These are phyloP conservation scores for Agrochola lychnidis DNA, from an alignment of 2,888 invertebrate species.

Conservation along the genomic window DNA sequence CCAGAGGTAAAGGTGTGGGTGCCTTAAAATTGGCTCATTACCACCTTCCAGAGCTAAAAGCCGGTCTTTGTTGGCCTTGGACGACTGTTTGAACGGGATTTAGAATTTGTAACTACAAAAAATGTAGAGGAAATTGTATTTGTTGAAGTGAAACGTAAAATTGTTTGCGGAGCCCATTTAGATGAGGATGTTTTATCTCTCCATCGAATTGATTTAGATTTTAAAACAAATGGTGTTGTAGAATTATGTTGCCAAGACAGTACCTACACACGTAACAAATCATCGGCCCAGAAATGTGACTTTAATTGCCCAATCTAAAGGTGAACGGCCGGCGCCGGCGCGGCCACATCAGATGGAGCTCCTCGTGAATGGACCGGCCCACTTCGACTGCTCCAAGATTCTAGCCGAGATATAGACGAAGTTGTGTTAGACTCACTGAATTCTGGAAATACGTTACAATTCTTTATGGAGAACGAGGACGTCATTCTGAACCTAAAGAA, in stretches of 20 bases:
- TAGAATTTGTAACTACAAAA: conserved; percentile 67
- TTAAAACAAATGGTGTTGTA: conserved; percentile 47
- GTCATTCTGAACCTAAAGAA: conserved; percentile 38
- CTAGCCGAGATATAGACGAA: conserved; percentile 69
- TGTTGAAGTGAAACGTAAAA: conserved; percentile 56
- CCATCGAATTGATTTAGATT: conserved; percentile 57
- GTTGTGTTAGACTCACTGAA: conserved; percentile 64
- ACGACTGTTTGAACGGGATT: conserved; percentile 70
- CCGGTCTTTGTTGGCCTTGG: conserved; percentile 75
- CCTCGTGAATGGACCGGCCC: conserved; percentile 85
- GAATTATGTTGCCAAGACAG: conserved; percentile 63
- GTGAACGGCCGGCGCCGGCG: conserved; percentile 75
- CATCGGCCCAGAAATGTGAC: conserved; percentile 72
- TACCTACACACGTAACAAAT: conserved; percentile 62
- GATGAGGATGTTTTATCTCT: conserved; percentile 52
- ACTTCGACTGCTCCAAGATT: conserved; percentile 71
- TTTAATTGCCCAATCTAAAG: conserved; percentile 80
- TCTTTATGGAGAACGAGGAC: conserved; percentile 38
- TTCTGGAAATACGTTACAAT: conserved; percentile 65
- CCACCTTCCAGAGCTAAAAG: conserved; percentile 77
- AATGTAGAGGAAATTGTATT: conserved; percentile 62
- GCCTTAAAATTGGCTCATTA: conserved; percentile 77
- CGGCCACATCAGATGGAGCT: conserved; percentile 75
- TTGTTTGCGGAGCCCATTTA: conserved; percentile 59
- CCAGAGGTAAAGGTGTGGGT: conserved; percentile 71